phyloP scores from a whole-genome alignment of 2,888 invertebrate species.

The Acleris cristana region DNA sequence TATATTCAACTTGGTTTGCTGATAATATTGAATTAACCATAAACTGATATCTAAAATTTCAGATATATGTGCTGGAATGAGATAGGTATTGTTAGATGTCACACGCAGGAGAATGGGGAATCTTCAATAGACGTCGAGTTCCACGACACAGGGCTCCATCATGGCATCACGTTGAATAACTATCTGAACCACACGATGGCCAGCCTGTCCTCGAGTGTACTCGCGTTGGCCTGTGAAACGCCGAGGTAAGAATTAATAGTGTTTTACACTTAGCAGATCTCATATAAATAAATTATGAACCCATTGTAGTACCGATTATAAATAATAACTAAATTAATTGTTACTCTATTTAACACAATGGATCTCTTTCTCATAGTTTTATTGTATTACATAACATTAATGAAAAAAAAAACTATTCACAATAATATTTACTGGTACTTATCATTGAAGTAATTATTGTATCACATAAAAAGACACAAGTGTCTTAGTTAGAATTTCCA shows the following conservation, averaged over 20 bases:
- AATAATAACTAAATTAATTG: no score
- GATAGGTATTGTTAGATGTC: constrained; percentile 94
- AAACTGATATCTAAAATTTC: constrained; percentile 43
- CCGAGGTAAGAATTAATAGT: constrained; percentile 81
- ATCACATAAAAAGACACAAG: no score
- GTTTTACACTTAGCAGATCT: not conserved
- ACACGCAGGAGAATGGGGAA: constrained; percentile 87
- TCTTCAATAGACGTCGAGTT: constrained; percentile 97
- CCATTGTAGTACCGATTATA: no score
- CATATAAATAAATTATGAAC: not conserved
- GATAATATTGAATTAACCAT: not conserved
- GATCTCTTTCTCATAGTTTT: no score
- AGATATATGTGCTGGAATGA: constrained; percentile 95
- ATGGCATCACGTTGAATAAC: constrained; percentile 95
- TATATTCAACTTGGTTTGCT: not conserved
- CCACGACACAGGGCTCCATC: constrained; percentile 95
- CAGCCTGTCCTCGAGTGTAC: constrained; percentile 90
- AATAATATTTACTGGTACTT: no score
- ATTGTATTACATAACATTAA: no score
- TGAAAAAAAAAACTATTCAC: no score
- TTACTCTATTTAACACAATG: no score
- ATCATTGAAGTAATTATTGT: no score
- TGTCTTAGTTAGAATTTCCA: no score
- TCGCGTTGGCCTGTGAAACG: constrained; percentile 90
- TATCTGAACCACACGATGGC: constrained; percentile 94